These are phyloP conservation scores for Callipepla squamata DNA, from an alignment of 2,113 vertebrate genomes.

Conservation along the genomic window DNA sequence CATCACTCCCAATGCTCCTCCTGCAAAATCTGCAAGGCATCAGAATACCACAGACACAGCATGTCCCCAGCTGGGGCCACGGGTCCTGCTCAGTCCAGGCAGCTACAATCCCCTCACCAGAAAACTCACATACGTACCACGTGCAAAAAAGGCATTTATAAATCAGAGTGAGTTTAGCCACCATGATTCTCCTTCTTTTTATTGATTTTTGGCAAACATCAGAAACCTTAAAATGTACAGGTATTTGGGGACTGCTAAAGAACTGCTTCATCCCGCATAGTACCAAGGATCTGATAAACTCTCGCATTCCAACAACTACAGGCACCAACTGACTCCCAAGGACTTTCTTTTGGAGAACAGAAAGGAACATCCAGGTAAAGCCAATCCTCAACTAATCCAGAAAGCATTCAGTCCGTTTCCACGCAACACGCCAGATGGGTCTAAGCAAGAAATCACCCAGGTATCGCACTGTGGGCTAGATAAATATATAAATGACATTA, in stretches of 20 bases:
- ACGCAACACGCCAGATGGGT: neutral
- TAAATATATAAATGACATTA: neutral
- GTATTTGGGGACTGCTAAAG: neutral
- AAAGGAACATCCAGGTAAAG: neutral
- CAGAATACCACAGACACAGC: accelerated
- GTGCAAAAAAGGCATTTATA: neutral
- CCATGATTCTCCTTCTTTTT: neutral
- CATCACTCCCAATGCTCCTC: neutral
- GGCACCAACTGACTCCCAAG: neutral
- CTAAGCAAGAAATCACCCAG: neutral
- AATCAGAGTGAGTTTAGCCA: neutral
- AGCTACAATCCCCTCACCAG: neutral
- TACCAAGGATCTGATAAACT: neutral
- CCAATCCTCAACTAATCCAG: neutral
- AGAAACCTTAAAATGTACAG: neutral
- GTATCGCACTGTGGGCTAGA: neutral
- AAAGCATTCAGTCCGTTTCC: neutral
- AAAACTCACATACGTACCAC: neutral
- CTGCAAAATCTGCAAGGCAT: neutral
- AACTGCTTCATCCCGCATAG: neutral
- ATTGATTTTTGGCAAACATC: neutral
- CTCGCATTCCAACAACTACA: neutral
- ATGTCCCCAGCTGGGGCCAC: neutral
- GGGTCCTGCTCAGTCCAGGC: neutral
- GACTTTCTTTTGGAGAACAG: neutral